Conservation (phyloP, 2,888 invertebrate species). For the Ectemnius cavifrons region DNA sequence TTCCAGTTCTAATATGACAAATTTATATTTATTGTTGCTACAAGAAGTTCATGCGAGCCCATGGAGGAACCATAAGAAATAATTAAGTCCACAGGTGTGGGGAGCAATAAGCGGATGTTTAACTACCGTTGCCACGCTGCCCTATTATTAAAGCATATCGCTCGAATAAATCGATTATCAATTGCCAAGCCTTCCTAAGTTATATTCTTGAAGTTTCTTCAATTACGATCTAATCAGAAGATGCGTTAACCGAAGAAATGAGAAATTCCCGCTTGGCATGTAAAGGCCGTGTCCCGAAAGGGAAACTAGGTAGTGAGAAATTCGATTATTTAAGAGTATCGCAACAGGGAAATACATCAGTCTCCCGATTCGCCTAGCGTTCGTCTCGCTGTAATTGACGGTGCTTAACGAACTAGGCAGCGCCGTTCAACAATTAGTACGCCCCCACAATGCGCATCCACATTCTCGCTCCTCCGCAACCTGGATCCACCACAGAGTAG, state of each 20-base stretch:
- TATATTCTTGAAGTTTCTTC: background rate
- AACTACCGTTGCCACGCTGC: slow-evolving; percentile 24
- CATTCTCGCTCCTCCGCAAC: slow-evolving; percentile 7
- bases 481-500: slow-evolving; percentile 42
- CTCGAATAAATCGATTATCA: slow-evolving; percentile 10
- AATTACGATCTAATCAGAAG: background rate
- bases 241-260: background rate
- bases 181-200: background rate
- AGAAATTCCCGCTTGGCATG: slow-evolving; percentile 12
- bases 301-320: slow-evolving; percentile 26
- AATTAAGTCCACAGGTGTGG: slow-evolving; percentile 43
- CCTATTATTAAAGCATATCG: slow-evolving; percentile 10
- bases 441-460: slow-evolving; percentile 26
- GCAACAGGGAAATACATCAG: slow-evolving; percentile 5
- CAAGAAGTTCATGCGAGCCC: slow-evolving; percentile 27
- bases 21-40: slow-evolving; percentile 25
- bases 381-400: slow-evolving; percentile 27
- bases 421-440: slow-evolving; percentile 53
- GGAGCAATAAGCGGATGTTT: slow-evolving; percentile 36
- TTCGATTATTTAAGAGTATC: slow-evolving; percentile 21
- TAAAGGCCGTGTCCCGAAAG: slow-evolving; percentile 42
- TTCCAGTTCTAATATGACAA: slow-evolving; percentile 8
- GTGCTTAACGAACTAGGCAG: slow-evolving; percentile 38
- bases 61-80: slow-evolving; percentile 37
- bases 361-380: slow-evolving; percentile 27